A percentile compares a stretch with the other conserved stretches of the same genome.
Evolutionary conservation across 2,888 invertebrate species (phyloP).

Genomic region (Melipona beecheii): DNA sequence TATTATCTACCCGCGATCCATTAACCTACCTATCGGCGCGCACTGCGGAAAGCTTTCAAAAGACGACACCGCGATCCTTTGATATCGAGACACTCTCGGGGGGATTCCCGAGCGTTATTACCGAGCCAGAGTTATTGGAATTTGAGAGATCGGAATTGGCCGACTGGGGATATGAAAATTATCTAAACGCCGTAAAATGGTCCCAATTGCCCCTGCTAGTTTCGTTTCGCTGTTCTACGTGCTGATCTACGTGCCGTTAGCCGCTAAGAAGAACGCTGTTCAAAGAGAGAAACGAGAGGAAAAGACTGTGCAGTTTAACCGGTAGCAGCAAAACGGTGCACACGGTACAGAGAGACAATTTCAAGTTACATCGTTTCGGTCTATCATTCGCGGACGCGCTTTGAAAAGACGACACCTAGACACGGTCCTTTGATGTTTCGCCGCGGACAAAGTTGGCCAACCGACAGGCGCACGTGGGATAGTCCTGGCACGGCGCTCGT

Average conservation of each 20-base stretch:
- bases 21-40: not conserved
- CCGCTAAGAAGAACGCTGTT: too few relatives aligned
- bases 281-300: too few relatives aligned
- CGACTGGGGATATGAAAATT: not conserved
- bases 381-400: not conserved
- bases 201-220: too few relatives aligned
- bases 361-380: not conserved
- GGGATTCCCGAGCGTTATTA: not conserved
- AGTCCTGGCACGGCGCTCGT: not conserved
- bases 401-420: conserved; percentile 10
- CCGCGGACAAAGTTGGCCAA: not conserved
- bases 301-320: too few relatives aligned
- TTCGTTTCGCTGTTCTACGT: too few relatives aligned
- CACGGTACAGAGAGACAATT: not conserved
- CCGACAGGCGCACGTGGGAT: not conserved
- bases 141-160: not conserved
- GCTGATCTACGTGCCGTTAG: too few relatives aligned
- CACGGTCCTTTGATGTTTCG: conserved; percentile 40
- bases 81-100: not conserved
- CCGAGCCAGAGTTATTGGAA: not conserved
- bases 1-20: conserved; percentile 1
- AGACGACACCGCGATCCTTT: not conserved
- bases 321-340: too few relatives aligned
- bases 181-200: not conserved
- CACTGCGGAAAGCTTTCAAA: not conserved